These are phyloP conservation scores for Petrosia ficiformis DNA, from an alignment of 37 sponge, comb jelly and placozoan species.

Conservation along the genomic window DNA sequence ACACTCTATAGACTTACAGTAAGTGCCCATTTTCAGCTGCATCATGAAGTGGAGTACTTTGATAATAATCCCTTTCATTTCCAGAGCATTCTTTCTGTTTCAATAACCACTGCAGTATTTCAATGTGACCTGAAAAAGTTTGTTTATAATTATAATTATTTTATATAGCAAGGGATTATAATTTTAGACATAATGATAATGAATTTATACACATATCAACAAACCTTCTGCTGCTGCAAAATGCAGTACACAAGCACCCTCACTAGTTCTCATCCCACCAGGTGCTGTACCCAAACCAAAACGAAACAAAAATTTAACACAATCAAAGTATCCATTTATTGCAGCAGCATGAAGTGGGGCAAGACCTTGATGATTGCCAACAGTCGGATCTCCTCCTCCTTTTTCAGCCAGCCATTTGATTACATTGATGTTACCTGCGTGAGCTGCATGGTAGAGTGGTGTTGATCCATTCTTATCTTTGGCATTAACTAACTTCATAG, in stretches of 20 bases:
- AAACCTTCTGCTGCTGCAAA: slow-evolving; percentile 73
- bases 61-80: slow-evolving; percentile 74
- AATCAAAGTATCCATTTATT: slow-evolving; percentile 63
- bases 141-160: not conserved
- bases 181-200: not conserved
- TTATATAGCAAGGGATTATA: not conserved
- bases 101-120: slow-evolving; percentile 68
- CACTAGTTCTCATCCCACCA: slow-evolving; percentile 62
- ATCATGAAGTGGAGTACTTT: slow-evolving; percentile 79
- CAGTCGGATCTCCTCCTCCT: slow-evolving; percentile 79
- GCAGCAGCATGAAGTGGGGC: slow-evolving; percentile 87
- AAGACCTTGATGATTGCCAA: slow-evolving; percentile 47
- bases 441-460: slow-evolving; percentile 85
- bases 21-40: slow-evolving; percentile 81
- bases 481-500: slow-evolving; percentile 58
- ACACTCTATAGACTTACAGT: slow-evolving; percentile 32
- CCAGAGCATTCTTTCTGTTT: slow-evolving; percentile 59
- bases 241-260: slow-evolving; percentile 73
- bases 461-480: slow-evolving; percentile 83
- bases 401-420: slow-evolving; percentile 82
- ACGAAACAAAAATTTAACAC: slow-evolving; percentile 73
- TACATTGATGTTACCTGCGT: slow-evolving; percentile 68
- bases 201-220: not conserved
- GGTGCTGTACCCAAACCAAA: slow-evolving; percentile 68
- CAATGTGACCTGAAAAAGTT: slow-evolving; percentile 42